A percentile compares a stretch with the other conserved stretches of the same genome.
Conservation (phyloP, 2,113 vertebrate genomes). For the Pongo abelii region DNA sequence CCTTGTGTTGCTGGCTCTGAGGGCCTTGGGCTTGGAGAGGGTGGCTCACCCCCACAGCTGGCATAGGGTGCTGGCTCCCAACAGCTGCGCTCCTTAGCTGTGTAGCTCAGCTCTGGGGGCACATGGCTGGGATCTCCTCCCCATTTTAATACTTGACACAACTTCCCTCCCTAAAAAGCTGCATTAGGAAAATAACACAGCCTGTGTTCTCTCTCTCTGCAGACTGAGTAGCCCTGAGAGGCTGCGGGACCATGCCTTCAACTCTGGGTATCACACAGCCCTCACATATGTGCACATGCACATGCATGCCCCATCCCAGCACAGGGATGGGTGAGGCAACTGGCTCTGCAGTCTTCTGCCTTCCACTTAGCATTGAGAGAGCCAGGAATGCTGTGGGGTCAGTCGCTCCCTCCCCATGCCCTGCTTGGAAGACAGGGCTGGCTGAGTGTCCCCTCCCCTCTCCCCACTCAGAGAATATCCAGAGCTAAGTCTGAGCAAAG, state of each 20-base stretch:
- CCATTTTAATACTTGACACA: background rate
- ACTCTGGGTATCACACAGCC: background rate
- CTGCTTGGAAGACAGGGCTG: background rate
- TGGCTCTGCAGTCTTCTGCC: background rate
- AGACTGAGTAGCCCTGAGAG: background rate
- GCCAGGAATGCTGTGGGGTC: background rate
- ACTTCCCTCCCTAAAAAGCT: background rate
- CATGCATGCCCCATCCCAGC: fast-evolving
- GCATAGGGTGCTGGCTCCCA: fast-evolving
- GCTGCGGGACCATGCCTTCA: background rate
- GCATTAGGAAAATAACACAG: background rate
- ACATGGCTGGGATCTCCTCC: background rate
- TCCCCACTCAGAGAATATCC: background rate
- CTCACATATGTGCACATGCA: fast-evolving
- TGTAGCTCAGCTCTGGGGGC: background rate
- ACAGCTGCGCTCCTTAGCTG: too few species aligned
- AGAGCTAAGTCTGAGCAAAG: background rate
- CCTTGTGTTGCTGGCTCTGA: background rate
- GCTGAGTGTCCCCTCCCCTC: background rate
- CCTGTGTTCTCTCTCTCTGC: background rate
- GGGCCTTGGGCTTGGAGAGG: background rate
- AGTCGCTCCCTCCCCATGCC: background rate
- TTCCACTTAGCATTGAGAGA: background rate
- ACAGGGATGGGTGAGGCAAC: background rate
- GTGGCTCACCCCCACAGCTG: background rate